Base-by-base conservation (phyloP, 1,140 invertebrate genomes). In the Magallana angulata region DNA sequence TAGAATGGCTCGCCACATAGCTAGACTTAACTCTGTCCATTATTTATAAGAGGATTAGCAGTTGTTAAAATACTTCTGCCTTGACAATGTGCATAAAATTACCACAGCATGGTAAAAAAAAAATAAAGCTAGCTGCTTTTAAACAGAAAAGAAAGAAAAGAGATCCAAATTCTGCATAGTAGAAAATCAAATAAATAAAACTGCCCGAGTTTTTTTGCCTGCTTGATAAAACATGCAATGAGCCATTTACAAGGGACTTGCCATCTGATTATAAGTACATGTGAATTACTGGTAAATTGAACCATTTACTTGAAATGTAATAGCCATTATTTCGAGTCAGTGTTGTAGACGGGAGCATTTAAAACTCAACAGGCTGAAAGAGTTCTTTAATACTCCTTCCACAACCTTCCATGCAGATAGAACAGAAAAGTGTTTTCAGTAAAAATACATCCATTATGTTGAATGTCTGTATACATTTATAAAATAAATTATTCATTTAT, bases 41-140 rank as follows among this genome's bases (percentile, higher is more conserved):
- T 76, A 18, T 48, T 76, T 8, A 12, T 76, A 76, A 76, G 68
- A 76, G 24, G 68, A 76, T 76, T 76, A 76, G 68, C 68, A 76
- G 9, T 76, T 76, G 68, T 12, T 76, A 30, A 76, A 76, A 76
- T 36, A 36, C 68, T 76, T 76, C 24, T 30, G 36, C 30, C 24
- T 76, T 12, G 68, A 76, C 24, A 30, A 30, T 76, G 18, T 30
- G 36, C 7, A 76, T 30, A 76, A 71, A 71, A 71, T 48, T 48
- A 48, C 36, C 36, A 4, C 36, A 24, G 11, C 18, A 76, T 16
- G 14, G 6, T 12, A 62, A n/a, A 16, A 14, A 14, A 62, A 62
- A 62, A 62, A 62, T 11, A 62, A 62, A 62, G 36, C 36, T 5
- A 48, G 36, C 36, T 48, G 36, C 2, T 48, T 48, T 48, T 48